Percentiles rank a stretch among this genome's conserved stretches.
These are phyloP conservation scores for Koerneria pararmatus DNA, from an alignment of 2,888 invertebrate species.

Conservation along the genomic window DNA sequence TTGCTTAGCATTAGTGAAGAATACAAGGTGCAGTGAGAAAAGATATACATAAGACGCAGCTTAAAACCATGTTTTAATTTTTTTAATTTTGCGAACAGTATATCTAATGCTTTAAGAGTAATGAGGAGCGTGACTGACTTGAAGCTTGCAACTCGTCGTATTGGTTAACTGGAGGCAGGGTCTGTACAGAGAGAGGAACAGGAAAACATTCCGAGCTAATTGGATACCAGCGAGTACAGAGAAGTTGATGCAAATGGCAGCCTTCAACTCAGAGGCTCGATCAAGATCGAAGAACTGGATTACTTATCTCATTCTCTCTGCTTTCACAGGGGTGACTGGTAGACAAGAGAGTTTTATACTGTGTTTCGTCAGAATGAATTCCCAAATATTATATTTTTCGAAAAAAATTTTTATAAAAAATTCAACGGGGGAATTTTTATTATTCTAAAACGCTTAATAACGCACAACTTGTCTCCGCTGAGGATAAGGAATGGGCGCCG, in stretches of 20 bases:
- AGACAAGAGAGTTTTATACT: no score
- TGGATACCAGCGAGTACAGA: slow-evolving; percentile 4
- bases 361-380: no score
- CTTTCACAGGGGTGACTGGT: neutral
- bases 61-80: no score
- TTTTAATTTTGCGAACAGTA: no score
- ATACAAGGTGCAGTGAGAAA: no score
- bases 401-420: neutral
- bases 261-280: no score
- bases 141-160: slow-evolving; percentile 18
- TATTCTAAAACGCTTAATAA: neutral
- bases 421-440: neutral
- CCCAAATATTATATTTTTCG: neutral
- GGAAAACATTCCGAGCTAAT: slow-evolving; percentile 15
- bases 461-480: slow-evolving; percentile 17
- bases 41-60: no score
- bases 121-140: no score
- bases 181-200: slow-evolving; percentile 6
- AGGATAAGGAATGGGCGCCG: slow-evolving; percentile 14
- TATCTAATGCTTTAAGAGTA: no score
- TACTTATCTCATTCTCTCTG: neutral
- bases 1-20: no score
- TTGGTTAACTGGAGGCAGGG: slow-evolving; percentile 14
- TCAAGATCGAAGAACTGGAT: neutral
- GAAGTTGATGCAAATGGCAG: slow-evolving; percentile 12